These are phyloP conservation scores for Macrophya alboannulata DNA, from an alignment of 2,888 invertebrate genomes.

Conservation along the genomic window DNA sequence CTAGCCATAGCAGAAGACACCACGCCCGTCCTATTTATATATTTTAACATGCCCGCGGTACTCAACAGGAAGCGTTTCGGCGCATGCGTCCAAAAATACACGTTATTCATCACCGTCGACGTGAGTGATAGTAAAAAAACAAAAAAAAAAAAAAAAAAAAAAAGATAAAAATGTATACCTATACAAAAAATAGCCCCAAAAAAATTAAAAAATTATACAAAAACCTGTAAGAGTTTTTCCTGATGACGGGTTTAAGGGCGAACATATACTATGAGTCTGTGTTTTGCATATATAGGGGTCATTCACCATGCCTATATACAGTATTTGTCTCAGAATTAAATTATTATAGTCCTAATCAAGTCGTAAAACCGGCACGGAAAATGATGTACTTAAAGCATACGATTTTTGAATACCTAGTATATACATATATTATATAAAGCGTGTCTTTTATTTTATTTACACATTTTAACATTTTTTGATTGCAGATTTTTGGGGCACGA, in stretches of 20 bases:
- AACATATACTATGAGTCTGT: conserved; percentile 4
- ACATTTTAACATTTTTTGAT: conserved; percentile 60
- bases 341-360: not conserved
- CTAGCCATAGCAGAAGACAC: conserved; percentile 17
- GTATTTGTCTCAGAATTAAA: not conserved
- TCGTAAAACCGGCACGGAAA: not conserved
- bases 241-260: conserved; percentile 12
- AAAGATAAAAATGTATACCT: not conserved
- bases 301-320: conserved; percentile 20
- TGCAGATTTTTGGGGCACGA: conserved; percentile 74
- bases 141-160: not conserved
- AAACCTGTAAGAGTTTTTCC: conserved; percentile 27
- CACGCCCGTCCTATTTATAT: conserved; percentile 46
- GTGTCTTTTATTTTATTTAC: too few species aligned
- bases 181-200: not conserved
- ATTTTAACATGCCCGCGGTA: conserved; percentile 31
- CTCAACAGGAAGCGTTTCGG: conserved; percentile 39
- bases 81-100: conserved; percentile 54
- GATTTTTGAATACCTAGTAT: not conserved
- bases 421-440: too few species aligned
- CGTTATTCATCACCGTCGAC: conserved; percentile 43
- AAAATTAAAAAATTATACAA: not conserved
- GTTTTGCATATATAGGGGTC: conserved; percentile 6
- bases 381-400: not conserved
- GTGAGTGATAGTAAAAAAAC: not conserved